Base-by-base conservation (phyloP, 2,113 vertebrate genomes). In the Oxyruncus cristatus region DNA sequence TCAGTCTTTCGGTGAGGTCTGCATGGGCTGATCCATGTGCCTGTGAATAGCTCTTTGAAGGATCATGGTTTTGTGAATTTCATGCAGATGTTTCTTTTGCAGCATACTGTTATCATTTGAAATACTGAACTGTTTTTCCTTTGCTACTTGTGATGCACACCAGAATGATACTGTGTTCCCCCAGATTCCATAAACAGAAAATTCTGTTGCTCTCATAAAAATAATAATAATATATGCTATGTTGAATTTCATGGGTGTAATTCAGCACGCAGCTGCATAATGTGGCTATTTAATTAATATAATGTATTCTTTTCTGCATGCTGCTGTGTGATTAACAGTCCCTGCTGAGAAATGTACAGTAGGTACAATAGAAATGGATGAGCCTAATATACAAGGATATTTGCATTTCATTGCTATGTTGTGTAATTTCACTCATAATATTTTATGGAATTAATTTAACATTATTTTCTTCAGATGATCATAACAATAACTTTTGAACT, bases 381-480 rank as follows among this genome's bases (percentile, higher is more conserved):
- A 93, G 56, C 82, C 85, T 97, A 98, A 97, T 98, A 97, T 97
- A 97, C 5, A 47, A 93, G 82, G 79, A 90, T 97, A 97, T 97
- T 97, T 97, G 96, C 87, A 97, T 97, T 97, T 97, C 95, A 97
- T 97, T 97, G 97, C 19, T 95, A 87, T 77, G 44, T 96, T 95
- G 55, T 92, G 88, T 97, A 96, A 97, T 97, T 97, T 96, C 89
- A 63, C 74, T 96, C 85, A 95, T 97, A 98, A 97, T 83, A 91
- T 77, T 94, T 96, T 95, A 96, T 95, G 85, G 92, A 97, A 97
- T 95, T 95, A 89, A 97, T 98, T 97, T 96, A 95, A 59, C 78
- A 83, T 18, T 94, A 83, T 96, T 96, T 93, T 96, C 89, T 96
- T 77, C 42, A 94, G 62, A 95, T 91, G 39, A 96, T 96, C 53